phyloP scores from a whole-genome alignment of 2,888 invertebrate species.

The Capitulum mitella region DNA sequence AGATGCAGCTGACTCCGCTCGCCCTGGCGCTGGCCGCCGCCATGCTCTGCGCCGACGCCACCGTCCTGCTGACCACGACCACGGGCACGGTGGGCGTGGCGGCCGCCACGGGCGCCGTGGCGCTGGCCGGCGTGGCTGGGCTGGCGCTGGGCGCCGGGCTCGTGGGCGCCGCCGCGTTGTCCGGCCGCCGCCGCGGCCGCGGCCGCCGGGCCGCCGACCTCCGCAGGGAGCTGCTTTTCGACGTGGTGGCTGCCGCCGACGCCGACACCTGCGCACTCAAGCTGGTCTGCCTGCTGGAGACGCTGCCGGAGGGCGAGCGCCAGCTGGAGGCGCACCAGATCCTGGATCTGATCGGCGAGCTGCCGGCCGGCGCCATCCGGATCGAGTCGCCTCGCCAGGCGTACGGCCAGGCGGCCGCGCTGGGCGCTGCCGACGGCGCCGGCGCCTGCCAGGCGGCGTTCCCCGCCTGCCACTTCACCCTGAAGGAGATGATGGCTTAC shows the following conservation, averaged over 20 bases:
- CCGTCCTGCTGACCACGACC: not conserved
- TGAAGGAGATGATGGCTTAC: not conserved
- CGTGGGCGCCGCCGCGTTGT: not conserved
- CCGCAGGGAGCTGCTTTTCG: not conserved
- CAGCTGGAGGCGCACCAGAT: not conserved
- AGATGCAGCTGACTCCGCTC: not conserved
- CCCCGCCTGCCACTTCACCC: not conserved
- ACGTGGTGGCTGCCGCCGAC: not conserved
- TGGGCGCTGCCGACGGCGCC: not conserved
- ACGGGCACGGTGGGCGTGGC: not conserved
- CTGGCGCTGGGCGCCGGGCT: not conserved
- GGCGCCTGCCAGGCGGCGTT: not conserved
- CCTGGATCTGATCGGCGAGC: not conserved
- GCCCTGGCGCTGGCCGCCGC: not conserved
- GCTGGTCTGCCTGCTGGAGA: constrained; percentile 3
- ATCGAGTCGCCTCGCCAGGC: not conserved
- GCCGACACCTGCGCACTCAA: not conserved
- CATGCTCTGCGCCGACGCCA: not conserved
- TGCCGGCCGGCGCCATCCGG: not conserved
- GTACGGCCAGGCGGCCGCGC: not conserved
- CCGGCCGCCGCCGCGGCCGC: not conserved
- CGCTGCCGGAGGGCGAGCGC: not conserved
- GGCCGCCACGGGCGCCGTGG: not conserved
- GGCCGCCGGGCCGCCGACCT: not conserved
- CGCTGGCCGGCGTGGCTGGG: not conserved